Base-by-base conservation (phyloP, 2,888 invertebrate species). In the Falcaria lacertinaria region DNA sequence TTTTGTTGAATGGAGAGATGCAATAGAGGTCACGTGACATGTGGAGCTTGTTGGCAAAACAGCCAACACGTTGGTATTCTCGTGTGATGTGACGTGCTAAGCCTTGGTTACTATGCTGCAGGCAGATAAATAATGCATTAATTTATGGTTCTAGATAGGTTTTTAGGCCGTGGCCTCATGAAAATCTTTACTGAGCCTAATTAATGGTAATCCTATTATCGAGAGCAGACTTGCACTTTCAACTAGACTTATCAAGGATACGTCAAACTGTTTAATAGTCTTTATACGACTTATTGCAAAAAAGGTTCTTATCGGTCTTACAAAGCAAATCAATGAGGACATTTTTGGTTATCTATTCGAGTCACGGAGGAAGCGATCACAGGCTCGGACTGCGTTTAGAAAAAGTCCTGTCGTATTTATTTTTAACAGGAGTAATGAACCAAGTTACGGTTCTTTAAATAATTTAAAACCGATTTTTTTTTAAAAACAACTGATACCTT, bases 91-190 rank as follows among this genome's bases (percentile, higher is more conserved):
- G 78, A 74, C 75, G 80, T 77, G 80, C 37, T 32, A 43, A 64
- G 65, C 78, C 81, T 76, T 74, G 72, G 50, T 51, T 56, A 57
- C 52, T 57, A 60, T 43, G 42, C 52, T 53, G 50, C 49, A 50
- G 38, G 53, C 52, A 45, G 44, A 60, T 61, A 65, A 50, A 41
- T 47, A 42, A 77, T 79, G 77, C 66, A 82, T 84, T 16, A 72
- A 79, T 80, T 71, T n/a, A n/a, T n/a, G n/a, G 68, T 48, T 44
- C 34, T 47, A 41, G 34, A 47, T 66, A 59, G 60, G 61, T 74
- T 76, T 80, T 69, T 60, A 76, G 72, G 62, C 48, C 70, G 50
- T 59, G 66, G 61, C 59, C 63, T 54, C 45, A 47, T 48, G 49
- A 45, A 50, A 43, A 53, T 52, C 43, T 68, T 11, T 58, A 61